Evolutionary conservation across 2,113 vertebrate genomes (phyloP).

Genomic region (Eulemur macaco): DNA sequence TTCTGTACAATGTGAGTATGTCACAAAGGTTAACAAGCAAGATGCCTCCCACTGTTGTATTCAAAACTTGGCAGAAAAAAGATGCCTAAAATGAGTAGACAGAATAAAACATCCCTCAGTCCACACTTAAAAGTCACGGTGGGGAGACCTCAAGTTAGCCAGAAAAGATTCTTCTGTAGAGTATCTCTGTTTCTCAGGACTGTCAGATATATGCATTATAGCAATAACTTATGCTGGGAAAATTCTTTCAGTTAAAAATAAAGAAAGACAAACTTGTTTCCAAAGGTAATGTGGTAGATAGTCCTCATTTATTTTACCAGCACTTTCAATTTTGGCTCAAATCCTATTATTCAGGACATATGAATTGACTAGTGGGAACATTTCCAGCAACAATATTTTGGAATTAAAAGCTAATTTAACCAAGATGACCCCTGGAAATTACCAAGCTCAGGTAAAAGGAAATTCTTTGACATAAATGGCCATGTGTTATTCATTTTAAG

Average conservation of each 20-base stretch:
- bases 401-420: constrained; percentile 68
- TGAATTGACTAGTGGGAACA: constrained; percentile 39
- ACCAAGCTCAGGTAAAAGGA: constrained; percentile 19
- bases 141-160: background rate
- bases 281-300: background rate
- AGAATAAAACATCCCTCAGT: background rate
- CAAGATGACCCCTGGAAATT: constrained; percentile 52
- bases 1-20: background rate
- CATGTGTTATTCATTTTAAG: constrained; percentile 31
- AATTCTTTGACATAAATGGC: constrained; percentile 13
- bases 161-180: background rate
- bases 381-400: constrained; percentile 62
- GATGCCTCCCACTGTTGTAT: background rate
- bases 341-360: constrained; percentile 31
- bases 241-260: background rate
- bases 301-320: background rate
- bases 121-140: background rate
- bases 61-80: background rate
- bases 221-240: background rate
- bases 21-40: background rate
- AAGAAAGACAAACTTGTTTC: background rate
- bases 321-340: constrained; percentile 36
- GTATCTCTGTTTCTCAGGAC: background rate
- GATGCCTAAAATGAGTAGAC: background rate
- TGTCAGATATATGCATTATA: too few relatives aligned